phyloP scores from a whole-genome alignment of 2,888 invertebrate genomes.

The Sturmia bella region DNA sequence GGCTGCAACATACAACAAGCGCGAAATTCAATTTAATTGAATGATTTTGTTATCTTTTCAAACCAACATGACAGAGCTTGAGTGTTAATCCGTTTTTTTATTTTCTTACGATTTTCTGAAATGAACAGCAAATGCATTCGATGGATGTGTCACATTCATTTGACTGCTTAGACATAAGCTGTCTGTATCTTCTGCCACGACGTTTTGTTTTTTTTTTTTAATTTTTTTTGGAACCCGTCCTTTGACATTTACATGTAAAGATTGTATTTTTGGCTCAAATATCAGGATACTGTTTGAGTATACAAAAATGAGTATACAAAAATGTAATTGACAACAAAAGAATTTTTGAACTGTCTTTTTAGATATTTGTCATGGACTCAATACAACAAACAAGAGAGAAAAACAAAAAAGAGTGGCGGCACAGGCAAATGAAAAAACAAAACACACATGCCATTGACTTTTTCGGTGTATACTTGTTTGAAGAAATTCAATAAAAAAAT shows the following conservation, averaged over 20 bases:
- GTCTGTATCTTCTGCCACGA: background rate
- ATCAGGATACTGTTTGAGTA: background rate
- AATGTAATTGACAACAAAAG: slow-evolving; percentile 61
- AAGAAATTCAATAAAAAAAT: slow-evolving; percentile 30
- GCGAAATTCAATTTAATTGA: slow-evolving; percentile 10
- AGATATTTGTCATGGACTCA: slow-evolving; percentile 62
- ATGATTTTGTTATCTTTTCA: background rate
- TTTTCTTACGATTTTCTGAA: background rate
- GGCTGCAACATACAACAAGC: background rate
- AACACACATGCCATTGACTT: background rate
- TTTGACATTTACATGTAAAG: background rate
- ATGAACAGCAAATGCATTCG: slow-evolving; percentile 16
- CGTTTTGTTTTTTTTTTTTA: background rate
- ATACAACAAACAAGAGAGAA: slow-evolving; percentile 9
- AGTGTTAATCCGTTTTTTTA: slow-evolving; percentile 12
- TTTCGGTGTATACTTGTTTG: background rate
- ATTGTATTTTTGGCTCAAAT: slow-evolving; percentile 12
- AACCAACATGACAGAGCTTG: slow-evolving; percentile 15
- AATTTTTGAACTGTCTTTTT: slow-evolving; percentile 57
- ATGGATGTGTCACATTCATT: slow-evolving; percentile 34
- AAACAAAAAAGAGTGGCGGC: background rate
- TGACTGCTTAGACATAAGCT: slow-evolving; percentile 5
- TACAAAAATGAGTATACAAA: background rate
- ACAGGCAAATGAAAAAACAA: background rate
- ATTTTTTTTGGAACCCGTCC: too few relatives aligned